phyloP scores from a whole-genome alignment of 2,888 invertebrate genomes.

The Lithodes maja region DNA sequence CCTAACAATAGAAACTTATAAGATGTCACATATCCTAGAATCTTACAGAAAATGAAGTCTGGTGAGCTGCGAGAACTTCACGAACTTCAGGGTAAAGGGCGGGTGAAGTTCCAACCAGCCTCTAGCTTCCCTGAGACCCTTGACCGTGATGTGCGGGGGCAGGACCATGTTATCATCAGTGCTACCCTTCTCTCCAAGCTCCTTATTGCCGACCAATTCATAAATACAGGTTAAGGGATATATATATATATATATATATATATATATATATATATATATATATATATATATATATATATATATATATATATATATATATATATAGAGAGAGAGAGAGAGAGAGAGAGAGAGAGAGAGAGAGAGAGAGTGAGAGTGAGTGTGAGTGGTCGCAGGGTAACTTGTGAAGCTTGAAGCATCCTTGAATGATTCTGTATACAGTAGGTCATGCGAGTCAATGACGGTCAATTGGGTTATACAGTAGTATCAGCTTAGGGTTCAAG shows the following conservation, averaged over 20 bases:
- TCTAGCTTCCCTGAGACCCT: background rate
- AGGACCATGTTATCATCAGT: slow-evolving; percentile 24
- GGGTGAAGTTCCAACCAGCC: slow-evolving; percentile 21
- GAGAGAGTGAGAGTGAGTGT: too few species aligned
- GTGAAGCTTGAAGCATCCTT: too few species aligned
- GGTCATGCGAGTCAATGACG: too few species aligned
- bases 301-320: background rate
- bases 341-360: too few species aligned
- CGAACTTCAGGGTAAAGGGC: slow-evolving; percentile 24
- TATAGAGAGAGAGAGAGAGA: background rate
- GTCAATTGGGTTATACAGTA: too few species aligned
- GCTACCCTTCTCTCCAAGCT: slow-evolving; percentile 36
- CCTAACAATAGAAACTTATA: too few species aligned
- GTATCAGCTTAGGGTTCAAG: too few species aligned
- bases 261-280: background rate
- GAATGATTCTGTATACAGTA: too few species aligned
- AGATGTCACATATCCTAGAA: too few species aligned
- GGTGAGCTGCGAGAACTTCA: slow-evolving; percentile 45
- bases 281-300: background rate
- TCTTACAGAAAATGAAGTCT: slow-evolving; percentile 20
- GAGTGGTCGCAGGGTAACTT: too few species aligned
- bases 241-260: background rate
- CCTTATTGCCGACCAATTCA: slow-evolving; percentile 36
- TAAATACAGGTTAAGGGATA: slow-evolving; percentile 32
- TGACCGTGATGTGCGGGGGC: slow-evolving; percentile 24